Base-by-base conservation (phyloP, 92 coral and sea anemone species). In the Virgularia gustaviana region DNA sequence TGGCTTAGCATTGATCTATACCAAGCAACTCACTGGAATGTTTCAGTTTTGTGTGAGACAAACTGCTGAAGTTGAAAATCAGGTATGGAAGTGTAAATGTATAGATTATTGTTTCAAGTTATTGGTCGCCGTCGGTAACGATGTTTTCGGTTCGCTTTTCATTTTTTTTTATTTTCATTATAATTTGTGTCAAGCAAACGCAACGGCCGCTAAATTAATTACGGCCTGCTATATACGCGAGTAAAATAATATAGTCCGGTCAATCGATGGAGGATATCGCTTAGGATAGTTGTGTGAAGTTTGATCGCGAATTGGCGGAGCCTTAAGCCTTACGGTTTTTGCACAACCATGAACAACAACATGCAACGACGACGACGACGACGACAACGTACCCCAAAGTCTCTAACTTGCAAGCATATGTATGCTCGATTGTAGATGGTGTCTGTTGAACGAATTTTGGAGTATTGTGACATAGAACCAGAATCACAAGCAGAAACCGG, bases 401-500 rank as follows among this genome's bases (percentile, higher is more conserved):
- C 11, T 55, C 27, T n/a, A 4, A 24, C 19, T 2, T 19, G 29
- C 62, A 19, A 19, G 62, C 31, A 3, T 3, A 15, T 15, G 32
- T n/a, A n/a, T n/a, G n/a, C n/a, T 57, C 13, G 39, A 24, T 49
- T 78, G 0, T 55, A 91, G 97, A 91, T 91, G 97, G 90, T 95
- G 28, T 91, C 97, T 22, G 97, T 91, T 2, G 97, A 91, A 64
- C 96, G 97, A 38, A 95, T 91, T 30, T 12, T 89, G 24, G 97
- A 91, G 41, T 91, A 91, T 78, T 76, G 90, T 22, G 80, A 76
- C 12, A 61, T 91, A 36, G 90, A 91, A 44, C 90, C 86, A 11
- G 97, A 91, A 63, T 70, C 83, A 10, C 84, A 83, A 36, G 72
- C 85, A 77, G 95, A 82, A 77, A 77, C 52, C 27, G 82, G 72